A percentile compares a stretch with the other conserved stretches of the same genome.
Evolutionary conservation across 2,113 vertebrate genomes (phyloP).

Genomic region (Thinocorus orbignyianus): DNA sequence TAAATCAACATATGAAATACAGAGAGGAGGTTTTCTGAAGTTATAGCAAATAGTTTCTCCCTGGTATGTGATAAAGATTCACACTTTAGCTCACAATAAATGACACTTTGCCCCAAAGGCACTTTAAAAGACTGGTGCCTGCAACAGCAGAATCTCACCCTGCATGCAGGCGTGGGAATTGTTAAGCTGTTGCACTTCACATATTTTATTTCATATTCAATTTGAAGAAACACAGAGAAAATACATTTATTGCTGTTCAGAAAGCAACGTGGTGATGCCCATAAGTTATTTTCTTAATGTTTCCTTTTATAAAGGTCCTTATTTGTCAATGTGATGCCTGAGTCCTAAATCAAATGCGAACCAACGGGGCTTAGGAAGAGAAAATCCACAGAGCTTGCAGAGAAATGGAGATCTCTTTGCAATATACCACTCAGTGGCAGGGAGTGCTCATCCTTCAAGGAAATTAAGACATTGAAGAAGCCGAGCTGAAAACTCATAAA

Average conservation of each 20-base stretch:
- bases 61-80: background rate
- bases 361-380: background rate
- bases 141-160: background rate
- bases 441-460: background rate
- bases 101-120: background rate
- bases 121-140: background rate
- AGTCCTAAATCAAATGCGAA: background rate
- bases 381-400: background rate
- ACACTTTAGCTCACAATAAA: background rate
- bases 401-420: background rate
- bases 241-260: background rate
- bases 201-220: background rate
- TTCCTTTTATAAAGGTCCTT: background rate
- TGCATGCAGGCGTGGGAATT: background rate
- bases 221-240: background rate
- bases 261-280: background rate
- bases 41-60: background rate
- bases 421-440: background rate
- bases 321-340: background rate
- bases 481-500: background rate
- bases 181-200: background rate
- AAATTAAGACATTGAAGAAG: background rate
- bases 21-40: background rate
- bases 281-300: conserved; percentile 10
- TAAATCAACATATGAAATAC: background rate